phyloP scores from a whole-genome alignment of 2,888 invertebrate species.

The Cepaea hortensis region DNA sequence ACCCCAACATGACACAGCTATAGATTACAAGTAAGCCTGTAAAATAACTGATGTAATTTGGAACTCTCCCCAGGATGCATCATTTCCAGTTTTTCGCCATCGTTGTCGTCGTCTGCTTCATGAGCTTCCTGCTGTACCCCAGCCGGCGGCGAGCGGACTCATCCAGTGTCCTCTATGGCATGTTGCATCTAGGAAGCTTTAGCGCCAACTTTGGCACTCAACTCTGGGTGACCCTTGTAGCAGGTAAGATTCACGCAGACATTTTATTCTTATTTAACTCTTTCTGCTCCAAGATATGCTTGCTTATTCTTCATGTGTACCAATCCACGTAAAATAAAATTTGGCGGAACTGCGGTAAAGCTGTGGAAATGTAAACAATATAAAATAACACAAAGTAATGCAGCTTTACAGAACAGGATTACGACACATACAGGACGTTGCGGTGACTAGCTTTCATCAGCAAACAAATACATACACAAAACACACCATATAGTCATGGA shows the following conservation, averaged over 20 bases:
- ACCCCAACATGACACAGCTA: neutral
- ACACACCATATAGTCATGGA: too few relatives aligned
- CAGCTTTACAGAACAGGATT: too few relatives aligned
- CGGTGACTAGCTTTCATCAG: too few relatives aligned
- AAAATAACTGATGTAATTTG: neutral
- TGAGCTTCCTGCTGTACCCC: conserved; percentile 53
- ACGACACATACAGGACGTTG: too few relatives aligned
- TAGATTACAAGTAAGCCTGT: neutral
- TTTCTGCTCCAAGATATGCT: too few relatives aligned
- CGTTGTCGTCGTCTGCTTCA: conserved; percentile 52
- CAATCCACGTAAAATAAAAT: too few relatives aligned
- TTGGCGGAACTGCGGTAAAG: too few relatives aligned
- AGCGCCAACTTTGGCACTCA: conserved; percentile 90
- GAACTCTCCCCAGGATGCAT: conserved; percentile 51
- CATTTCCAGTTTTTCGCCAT: conserved; percentile 56
- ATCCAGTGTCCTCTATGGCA: conserved; percentile 57
- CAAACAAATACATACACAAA: too few relatives aligned
- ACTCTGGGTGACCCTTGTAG: conserved; percentile 94
- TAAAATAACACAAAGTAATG: too few relatives aligned
- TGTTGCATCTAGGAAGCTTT: conserved; percentile 87
- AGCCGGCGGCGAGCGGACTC: conserved; percentile 49
- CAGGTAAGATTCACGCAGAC: conserved; percentile 80
- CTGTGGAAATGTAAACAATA: too few relatives aligned
- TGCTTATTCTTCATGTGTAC: too few relatives aligned
- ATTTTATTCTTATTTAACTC: neutral